A percentile compares a stretch with the other conserved stretches of the same genome.
phyloP scores from a whole-genome alignment of 2,113 vertebrate species.

The Myiozetetes cayanensis region DNA sequence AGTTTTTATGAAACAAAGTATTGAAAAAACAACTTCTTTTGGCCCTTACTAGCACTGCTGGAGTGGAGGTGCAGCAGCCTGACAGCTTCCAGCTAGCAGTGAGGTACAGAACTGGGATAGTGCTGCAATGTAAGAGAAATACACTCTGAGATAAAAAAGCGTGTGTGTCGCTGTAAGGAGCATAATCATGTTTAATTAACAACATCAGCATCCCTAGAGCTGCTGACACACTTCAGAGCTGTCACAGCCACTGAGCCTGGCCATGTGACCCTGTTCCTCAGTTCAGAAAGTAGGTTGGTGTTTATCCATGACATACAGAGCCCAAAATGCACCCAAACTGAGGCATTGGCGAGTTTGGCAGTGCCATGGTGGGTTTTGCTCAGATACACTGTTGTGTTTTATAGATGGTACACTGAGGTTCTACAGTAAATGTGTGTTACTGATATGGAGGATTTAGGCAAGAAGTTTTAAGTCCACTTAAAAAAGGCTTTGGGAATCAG shows the following conservation, averaged over 20 bases:
- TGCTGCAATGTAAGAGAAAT: background rate
- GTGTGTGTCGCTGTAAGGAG: background rate
- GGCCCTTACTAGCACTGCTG: background rate
- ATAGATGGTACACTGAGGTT: background rate
- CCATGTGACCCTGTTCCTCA: background rate
- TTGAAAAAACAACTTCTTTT: background rate
- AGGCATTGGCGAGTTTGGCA: background rate
- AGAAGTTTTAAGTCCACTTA: background rate
- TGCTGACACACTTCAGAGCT: background rate
- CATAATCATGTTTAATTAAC: background rate
- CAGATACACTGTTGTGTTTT: rapidly evolving
- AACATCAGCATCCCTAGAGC: background rate
- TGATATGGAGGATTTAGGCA: background rate
- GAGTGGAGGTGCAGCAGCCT: background rate
- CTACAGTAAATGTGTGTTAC: background rate
- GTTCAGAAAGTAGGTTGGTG: background rate
- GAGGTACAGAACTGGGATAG: background rate
- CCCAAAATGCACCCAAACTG: background rate
- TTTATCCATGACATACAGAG: background rate
- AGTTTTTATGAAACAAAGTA: background rate
- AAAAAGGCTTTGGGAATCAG: background rate
- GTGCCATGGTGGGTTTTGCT: background rate
- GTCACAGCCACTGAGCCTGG: background rate
- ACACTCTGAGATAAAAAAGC: rapidly evolving
- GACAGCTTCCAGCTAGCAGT: background rate